Conservation (phyloP, 2,888 invertebrate genomes). For the Prostheceraeus crozeri region DNA sequence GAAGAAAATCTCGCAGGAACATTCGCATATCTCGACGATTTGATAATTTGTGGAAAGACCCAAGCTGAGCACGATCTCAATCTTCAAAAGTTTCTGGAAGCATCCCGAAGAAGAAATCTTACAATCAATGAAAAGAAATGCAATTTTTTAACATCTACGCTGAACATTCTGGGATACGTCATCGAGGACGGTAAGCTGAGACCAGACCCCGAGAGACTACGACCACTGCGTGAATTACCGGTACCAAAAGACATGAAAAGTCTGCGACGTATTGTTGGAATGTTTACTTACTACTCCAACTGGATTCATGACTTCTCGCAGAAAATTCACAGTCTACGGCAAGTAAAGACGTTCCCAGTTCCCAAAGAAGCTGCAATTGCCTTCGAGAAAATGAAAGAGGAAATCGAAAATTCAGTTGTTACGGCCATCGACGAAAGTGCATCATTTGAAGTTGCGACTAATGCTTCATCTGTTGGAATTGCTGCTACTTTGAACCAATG, state of each 20-base stretch:
- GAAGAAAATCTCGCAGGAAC: constrained; percentile 13
- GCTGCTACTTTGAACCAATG: constrained; percentile 30
- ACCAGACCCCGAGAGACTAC: constrained; percentile 2
- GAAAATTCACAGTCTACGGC: too few species aligned
- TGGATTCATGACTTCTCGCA: too few species aligned
- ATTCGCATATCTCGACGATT: constrained; percentile 18
- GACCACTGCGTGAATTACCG: constrained; percentile 4
- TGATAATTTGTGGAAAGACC: constrained; percentile 7
- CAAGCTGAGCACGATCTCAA: constrained; percentile 25
- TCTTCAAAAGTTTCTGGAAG: constrained; percentile 21
- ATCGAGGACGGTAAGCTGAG: constrained; percentile 20
- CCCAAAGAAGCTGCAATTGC: neutral
- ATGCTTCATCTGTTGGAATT: constrained; percentile 13
- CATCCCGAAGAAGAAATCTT: neutral
- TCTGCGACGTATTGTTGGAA: constrained; percentile 6
- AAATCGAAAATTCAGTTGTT: constrained; percentile 3
- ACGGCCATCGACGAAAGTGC: too few species aligned
- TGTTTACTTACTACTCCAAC: constrained; percentile 16
- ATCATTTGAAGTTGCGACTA: constrained; percentile 19
- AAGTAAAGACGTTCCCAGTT: neutral
- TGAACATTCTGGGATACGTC: constrained; percentile 14
- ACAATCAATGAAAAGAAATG: constrained; percentile 22
- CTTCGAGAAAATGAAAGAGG: constrained; percentile 7
- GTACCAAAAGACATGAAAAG: neutral
- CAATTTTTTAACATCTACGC: neutral